Conservation (phyloP, 2,113 vertebrate genomes). For the Galeopterus variegatus region DNA sequence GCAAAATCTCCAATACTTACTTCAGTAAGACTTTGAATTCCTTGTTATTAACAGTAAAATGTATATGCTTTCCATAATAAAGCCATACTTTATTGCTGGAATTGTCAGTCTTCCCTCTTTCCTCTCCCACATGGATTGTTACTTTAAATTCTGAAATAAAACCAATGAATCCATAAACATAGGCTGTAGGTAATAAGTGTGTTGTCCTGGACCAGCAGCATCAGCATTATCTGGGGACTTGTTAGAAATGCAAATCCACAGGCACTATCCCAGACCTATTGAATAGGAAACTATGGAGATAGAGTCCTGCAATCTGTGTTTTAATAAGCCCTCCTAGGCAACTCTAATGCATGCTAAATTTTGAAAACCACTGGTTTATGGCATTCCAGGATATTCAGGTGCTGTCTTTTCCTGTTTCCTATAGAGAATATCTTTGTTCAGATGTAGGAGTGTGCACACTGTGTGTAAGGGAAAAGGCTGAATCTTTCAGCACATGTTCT, state of each 20-base stretch:
- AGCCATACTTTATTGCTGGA: neutral
- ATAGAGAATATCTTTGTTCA: neutral
- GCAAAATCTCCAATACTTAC: neutral
- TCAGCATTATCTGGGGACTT: neutral
- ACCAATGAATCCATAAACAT: neutral
- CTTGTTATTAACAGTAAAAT: neutral
- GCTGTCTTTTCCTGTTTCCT: neutral
- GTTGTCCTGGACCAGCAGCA: neutral
- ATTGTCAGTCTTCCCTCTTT: neutral
- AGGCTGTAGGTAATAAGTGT: neutral
- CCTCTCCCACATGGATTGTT: neutral
- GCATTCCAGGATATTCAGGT: neutral
- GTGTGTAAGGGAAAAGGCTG: neutral
- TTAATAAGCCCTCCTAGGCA: neutral
- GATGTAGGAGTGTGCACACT: neutral
- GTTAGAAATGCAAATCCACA: neutral
- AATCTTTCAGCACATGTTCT: neutral
- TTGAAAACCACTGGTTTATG: neutral
- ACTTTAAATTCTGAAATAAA: conserved; percentile 40
- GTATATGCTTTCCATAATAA: conserved; percentile 9
- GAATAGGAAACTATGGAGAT: neutral
- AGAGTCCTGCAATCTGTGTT: neutral
- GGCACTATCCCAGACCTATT: neutral
- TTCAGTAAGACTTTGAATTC: neutral
- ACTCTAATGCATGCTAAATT: neutral